Percentiles rank a stretch among this genome's conserved stretches.
phyloP scores from a whole-genome alignment of 2,113 vertebrate species.

The Chrysochloris asiatica region DNA sequence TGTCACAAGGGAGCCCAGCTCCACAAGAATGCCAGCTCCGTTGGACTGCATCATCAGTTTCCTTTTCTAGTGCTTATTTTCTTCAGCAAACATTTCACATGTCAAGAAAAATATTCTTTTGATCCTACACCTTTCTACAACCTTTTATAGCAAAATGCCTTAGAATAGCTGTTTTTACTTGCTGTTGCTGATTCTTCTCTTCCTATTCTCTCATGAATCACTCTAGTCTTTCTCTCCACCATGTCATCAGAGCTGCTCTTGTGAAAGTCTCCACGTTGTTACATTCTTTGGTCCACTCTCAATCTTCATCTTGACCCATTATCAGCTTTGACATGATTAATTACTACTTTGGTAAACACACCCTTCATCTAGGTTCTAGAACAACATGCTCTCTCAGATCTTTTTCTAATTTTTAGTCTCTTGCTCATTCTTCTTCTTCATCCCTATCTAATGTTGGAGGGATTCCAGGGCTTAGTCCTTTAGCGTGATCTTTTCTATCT shows the following conservation, averaged over 20 bases:
- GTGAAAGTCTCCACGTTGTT: neutral
- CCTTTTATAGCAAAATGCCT: neutral
- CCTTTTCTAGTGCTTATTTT: neutral
- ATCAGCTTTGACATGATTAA: neutral
- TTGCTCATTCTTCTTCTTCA: constrained; percentile 2
- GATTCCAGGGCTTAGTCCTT: neutral
- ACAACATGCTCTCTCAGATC: neutral
- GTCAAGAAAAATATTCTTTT: constrained; percentile 34
- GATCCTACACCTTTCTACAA: neutral
- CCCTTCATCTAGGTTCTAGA: neutral
- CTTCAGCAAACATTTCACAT: constrained; percentile 23
- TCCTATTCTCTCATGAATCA: neutral
- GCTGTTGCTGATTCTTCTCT: neutral
- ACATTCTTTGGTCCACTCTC: neutral
- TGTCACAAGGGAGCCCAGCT: constrained; percentile 19
- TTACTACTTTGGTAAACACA: neutral
- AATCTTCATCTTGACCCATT: neutral
- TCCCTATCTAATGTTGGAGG: neutral
- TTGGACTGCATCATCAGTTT: neutral
- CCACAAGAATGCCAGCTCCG: neutral
- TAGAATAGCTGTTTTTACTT: constrained; percentile 18
- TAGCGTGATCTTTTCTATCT: constrained; percentile 15
- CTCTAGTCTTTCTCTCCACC: neutral
- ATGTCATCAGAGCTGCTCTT: neutral
- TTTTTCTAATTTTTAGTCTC: neutral